Evolutionary conservation across 2,113 vertebrate genomes (phyloP).

Genomic region (Forbesichthys papilliferus): DNA sequence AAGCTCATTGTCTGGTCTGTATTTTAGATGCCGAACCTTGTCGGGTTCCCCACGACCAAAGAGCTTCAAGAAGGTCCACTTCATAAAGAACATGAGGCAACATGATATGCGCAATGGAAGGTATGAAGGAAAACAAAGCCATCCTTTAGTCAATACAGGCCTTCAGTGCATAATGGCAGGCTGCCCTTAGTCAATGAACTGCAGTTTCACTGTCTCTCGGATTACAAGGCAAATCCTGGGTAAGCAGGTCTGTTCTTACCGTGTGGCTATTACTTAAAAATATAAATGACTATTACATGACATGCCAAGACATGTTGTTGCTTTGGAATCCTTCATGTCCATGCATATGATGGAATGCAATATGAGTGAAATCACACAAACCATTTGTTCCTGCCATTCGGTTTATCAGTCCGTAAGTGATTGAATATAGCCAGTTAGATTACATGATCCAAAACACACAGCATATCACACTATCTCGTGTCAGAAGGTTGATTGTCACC

Average conservation of each 20-base stretch:
- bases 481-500: not conserved
- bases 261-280: conserved; percentile 14
- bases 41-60: conserved; percentile 99
- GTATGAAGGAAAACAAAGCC: conserved; percentile 71
- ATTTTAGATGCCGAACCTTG: conserved; percentile 92
- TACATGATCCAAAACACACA: conserved; percentile 5
- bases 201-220: conserved; percentile 52
- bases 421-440: conserved; percentile 11
- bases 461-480: conserved; percentile 1
- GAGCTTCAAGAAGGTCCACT: conserved; percentile 99
- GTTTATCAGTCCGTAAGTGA: conserved; percentile 2
- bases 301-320: not conserved
- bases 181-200: conserved; percentile 51
- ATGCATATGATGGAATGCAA: not conserved
- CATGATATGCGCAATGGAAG: conserved; percentile 95
- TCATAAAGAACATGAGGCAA: conserved; percentile 97
- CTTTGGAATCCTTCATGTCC: conserved; percentile 6
- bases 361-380: not conserved
- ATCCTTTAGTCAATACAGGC: conserved; percentile 34
- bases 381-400: not conserved
- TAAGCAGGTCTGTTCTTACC: conserved; percentile 14
- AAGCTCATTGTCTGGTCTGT: conserved; percentile 24
- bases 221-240: conserved; percentile 42
- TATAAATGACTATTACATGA: not conserved
- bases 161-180: conserved; percentile 43